Conservation (phyloP, 2,797 vertebrate genomes). For the Macrochelys suwanniensis region DNA sequence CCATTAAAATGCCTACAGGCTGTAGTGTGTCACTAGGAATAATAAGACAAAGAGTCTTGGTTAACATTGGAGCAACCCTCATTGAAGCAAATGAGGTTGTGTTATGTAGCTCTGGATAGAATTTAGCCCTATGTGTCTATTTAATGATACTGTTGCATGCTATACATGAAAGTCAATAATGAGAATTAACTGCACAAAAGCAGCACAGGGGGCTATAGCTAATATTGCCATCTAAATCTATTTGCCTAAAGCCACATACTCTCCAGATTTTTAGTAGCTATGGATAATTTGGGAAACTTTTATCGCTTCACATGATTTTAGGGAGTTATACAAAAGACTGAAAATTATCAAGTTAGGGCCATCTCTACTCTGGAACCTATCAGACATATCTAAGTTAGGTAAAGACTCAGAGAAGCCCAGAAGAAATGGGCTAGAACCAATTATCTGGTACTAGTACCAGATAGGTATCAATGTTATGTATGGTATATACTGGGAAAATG, state of each 20-base stretch:
- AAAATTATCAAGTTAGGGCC: background rate
- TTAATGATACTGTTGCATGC: background rate
- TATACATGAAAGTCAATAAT: background rate
- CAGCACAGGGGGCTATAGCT: background rate
- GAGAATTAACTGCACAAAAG: background rate
- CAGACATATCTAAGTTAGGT: background rate
- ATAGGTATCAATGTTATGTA: background rate
- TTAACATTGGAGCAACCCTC: background rate
- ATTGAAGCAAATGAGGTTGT: background rate
- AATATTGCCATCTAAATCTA: background rate
- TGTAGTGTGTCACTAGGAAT: background rate
- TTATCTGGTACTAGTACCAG: background rate
- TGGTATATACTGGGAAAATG: background rate
- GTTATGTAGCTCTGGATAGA: background rate
- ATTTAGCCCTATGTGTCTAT: background rate
- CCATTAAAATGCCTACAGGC: background rate
- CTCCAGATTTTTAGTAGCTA: background rate
- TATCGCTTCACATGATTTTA: background rate
- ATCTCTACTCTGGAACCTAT: background rate
- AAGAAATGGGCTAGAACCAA: background rate
- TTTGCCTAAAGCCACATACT: background rate
- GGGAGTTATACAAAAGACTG: background rate
- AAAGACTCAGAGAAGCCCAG: background rate
- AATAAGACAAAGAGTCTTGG: background rate
- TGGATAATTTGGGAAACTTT: background rate